A percentile compares a stretch with the other conserved stretches of the same genome.
Evolutionary conservation across 2,797 vertebrate species (phyloP).

Genomic region (Schizothorax lantsangensis): DNA sequence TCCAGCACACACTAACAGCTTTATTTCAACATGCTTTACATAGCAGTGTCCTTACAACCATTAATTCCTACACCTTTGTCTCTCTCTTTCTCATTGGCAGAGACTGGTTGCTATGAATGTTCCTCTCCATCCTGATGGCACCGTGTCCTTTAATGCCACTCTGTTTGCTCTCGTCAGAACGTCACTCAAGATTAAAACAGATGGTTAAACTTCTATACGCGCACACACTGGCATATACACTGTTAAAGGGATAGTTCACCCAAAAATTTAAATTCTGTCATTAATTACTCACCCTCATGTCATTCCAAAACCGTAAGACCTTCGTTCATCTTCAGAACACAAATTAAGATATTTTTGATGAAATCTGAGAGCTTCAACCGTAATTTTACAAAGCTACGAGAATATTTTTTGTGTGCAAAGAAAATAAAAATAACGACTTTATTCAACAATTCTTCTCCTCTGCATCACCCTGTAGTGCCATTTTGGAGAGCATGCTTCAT

Average conservation of each 20-base stretch:
- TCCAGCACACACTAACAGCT: neutral
- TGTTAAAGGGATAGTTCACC: neutral
- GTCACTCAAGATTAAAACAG: conserved; percentile 97
- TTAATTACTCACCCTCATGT: too few relatives aligned
- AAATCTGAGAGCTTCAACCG: too few relatives aligned
- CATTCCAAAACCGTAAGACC: too few relatives aligned
- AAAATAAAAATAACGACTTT: too few relatives aligned
- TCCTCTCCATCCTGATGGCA: conserved; percentile 92
- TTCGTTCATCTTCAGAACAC: too few relatives aligned
- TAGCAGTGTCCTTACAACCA: neutral
- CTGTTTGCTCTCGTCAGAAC: conserved; percentile 96
- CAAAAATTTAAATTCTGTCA: too few relatives aligned
- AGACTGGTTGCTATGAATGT: conserved; percentile 98
- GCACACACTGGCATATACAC: conserved; percentile 1
- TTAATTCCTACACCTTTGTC: neutral
- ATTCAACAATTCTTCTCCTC: too few relatives aligned
- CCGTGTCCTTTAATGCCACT: conserved; percentile 95
- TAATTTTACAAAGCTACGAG: too few relatives aligned
- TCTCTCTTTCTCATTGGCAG: conserved; percentile 70
- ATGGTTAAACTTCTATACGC: conserved; percentile 76
- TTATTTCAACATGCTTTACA: neutral
- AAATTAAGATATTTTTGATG: too few relatives aligned
- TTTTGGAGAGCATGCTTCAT: too few relatives aligned
- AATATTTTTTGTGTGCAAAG: too few relatives aligned
- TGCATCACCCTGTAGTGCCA: too few relatives aligned